phyloP scores from a whole-genome alignment of 2,113 vertebrate genomes.

The Mobula birostris region DNA sequence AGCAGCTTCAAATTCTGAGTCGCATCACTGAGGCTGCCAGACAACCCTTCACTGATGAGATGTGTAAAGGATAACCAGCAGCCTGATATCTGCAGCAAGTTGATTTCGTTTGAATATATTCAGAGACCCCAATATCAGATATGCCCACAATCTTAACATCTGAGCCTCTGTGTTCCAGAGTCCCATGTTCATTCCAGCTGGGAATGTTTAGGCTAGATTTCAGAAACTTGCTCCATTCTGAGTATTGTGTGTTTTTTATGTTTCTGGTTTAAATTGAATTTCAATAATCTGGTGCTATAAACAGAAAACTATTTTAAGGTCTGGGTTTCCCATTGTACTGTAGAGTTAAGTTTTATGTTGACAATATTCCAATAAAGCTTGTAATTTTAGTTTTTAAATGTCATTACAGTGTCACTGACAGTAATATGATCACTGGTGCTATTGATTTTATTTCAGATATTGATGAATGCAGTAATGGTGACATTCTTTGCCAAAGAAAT shows the following conservation, averaged over 20 bases:
- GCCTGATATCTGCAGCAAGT: neutral
- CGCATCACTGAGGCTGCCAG: neutral
- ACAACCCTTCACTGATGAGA: neutral
- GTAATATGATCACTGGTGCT: neutral
- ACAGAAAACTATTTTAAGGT: neutral
- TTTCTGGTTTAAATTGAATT: neutral
- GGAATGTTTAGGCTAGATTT: neutral
- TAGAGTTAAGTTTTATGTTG: neutral
- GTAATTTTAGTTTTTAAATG: neutral
- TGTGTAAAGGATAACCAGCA: neutral
- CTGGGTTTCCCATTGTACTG: neutral
- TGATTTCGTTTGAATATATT: neutral
- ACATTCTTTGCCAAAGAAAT: constrained; percentile 68
- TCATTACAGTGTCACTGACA: neutral
- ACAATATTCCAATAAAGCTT: neutral
- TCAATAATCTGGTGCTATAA: neutral
- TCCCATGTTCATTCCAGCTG: neutral
- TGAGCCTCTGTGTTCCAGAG: neutral
- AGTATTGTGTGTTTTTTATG: neutral
- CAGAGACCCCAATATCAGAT: neutral
- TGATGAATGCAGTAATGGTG: constrained; percentile 69
- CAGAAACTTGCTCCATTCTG: neutral
- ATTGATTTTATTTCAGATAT: constrained; percentile 61
- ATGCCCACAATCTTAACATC: neutral
- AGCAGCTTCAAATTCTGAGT: neutral